phyloP scores from a whole-genome alignment of 2,888 invertebrate species.

The Cantharis rufa region DNA sequence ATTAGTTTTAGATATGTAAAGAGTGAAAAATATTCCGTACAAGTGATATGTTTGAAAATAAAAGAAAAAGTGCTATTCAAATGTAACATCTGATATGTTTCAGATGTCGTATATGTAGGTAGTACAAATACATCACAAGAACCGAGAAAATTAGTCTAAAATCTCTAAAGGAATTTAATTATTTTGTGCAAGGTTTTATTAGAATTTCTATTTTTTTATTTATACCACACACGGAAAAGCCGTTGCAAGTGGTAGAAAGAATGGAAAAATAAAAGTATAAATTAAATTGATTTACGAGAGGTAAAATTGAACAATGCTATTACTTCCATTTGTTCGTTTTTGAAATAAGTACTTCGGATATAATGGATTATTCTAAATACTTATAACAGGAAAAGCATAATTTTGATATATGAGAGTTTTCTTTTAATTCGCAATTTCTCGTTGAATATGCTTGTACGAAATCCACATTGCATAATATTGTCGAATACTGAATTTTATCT shows the following conservation, averaged over 20 bases:
- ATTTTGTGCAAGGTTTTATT: not conserved
- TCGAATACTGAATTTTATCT: not conserved
- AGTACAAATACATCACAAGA: not conserved
- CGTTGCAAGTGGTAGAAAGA: not conserved
- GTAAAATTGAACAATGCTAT: not conserved
- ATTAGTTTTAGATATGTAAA: not conserved
- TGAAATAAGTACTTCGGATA: not conserved
- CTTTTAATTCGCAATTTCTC: not conserved
- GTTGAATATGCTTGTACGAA: not conserved
- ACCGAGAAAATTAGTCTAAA: not conserved
- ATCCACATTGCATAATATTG: not conserved
- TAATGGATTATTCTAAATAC: not conserved
- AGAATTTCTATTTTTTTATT: not conserved
- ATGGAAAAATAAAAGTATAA: not conserved
- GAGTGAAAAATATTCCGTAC: not conserved
- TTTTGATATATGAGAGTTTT: not conserved
- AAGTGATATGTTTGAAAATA: not conserved
- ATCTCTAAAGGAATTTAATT: not conserved
- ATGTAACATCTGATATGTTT: not conserved
- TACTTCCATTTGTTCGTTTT: not conserved
- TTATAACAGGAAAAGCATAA: not conserved
- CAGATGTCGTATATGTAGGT: too few species aligned
- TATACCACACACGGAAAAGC: not conserved
- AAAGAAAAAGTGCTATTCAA: not conserved
- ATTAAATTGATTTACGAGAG: not conserved